Percentiles rank a stretch among this genome's conserved stretches.
Evolutionary conservation across 2,888 invertebrate species (phyloP).

Genomic region (Scotopteryx bipunctaria): DNA sequence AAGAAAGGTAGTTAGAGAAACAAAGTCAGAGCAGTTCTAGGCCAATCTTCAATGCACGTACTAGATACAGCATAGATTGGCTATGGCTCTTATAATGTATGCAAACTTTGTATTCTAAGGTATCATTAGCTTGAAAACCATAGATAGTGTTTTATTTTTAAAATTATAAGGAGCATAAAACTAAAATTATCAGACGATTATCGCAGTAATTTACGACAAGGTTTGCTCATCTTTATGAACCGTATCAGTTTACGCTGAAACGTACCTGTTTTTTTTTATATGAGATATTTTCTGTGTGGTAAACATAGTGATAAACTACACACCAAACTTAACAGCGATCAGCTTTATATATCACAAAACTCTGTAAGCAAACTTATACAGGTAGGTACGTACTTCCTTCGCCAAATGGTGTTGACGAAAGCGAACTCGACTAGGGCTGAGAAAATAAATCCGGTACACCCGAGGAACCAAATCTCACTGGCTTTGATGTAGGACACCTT

Average conservation of each 20-base stretch:
- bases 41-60: background rate
- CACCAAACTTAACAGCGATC: slow-evolving; percentile 1
- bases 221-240: slow-evolving; percentile 5
- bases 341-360: background rate
- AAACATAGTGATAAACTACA: background rate
- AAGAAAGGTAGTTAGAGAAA: too few relatives aligned
- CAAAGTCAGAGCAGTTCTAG: background rate
- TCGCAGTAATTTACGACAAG: slow-evolving; percentile 15
- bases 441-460: slow-evolving; percentile 92
- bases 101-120: background rate
- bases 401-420: slow-evolving; percentile 94
- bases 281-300: too few relatives aligned
- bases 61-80: background rate
- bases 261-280: too few relatives aligned
- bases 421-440: slow-evolving; percentile 94
- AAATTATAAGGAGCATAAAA: background rate
- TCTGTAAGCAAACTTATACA: background rate
- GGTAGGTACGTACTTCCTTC: slow-evolving; percentile 86
- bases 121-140: background rate
- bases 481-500: slow-evolving; percentile 96
- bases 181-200: slow-evolving; percentile 13
- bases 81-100: background rate
- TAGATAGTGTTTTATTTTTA: background rate
- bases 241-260: too few relatives aligned
- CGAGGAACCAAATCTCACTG: slow-evolving; percentile 95